Conservation (phyloP, 2,888 invertebrate species). For the Rugalucina vietnamica region DNA sequence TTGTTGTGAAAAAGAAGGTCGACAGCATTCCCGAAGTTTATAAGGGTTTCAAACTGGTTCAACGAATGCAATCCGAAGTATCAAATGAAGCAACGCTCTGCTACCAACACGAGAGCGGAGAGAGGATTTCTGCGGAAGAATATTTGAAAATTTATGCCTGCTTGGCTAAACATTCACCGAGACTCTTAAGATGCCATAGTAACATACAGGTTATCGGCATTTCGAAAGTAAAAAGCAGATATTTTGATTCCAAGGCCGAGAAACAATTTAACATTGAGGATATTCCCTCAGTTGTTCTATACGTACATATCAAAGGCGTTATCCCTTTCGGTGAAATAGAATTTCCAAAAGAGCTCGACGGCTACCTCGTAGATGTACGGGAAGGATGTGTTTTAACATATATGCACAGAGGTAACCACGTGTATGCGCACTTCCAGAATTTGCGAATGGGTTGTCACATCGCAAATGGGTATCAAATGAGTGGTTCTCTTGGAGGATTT, state of each 20-base stretch:
- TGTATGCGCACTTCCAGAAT: background rate
- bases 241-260: background rate
- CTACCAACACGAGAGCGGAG: background rate
- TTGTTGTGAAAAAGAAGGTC: no score
- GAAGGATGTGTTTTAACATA: no score
- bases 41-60: background rate
- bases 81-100: background rate
- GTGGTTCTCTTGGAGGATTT: background rate
- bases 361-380: background rate
- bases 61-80: background rate
- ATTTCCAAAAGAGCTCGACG: background rate
- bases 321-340: background rate
- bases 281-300: background rate
- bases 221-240: background rate
- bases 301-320: background rate
- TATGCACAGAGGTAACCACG: background rate
- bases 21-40: no score
- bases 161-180: background rate
- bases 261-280: no score
- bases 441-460: background rate
- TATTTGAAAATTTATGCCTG: background rate
- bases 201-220: background rate
- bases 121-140: background rate
- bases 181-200: background rate
- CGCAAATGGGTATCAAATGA: background rate